phyloP scores from a whole-genome alignment of 2,797 vertebrate species.

The Eulemur coronatus region DNA sequence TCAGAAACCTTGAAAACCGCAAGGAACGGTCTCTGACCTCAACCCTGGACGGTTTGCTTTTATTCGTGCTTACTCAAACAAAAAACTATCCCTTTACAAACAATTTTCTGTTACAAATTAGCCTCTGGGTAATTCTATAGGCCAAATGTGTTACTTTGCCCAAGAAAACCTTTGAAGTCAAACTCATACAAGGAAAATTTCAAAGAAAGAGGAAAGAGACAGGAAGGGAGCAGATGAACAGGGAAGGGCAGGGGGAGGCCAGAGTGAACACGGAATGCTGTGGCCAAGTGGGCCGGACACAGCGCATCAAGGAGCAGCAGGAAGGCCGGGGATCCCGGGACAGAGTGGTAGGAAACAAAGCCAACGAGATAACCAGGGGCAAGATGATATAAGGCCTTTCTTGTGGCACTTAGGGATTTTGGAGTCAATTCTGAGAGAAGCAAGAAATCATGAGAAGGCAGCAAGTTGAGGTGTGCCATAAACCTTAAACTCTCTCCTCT shows the following conservation, averaged over 20 bases:
- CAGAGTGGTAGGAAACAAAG: not conserved
- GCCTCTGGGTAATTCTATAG: slow-evolving; percentile 38
- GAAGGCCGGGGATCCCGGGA: not conserved
- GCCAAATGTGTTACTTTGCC: not conserved
- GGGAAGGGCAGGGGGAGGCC: too few species aligned
- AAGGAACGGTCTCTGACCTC: slow-evolving; percentile 53
- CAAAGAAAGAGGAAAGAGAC: not conserved
- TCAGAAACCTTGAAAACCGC: not conserved
- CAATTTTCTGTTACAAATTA: slow-evolving; percentile 51
- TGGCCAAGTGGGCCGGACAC: rapidly evolving
- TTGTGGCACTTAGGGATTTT: not conserved
- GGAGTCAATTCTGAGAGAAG: not conserved
- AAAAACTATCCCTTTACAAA: slow-evolving; percentile 40
- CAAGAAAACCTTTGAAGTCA: slow-evolving; percentile 22
- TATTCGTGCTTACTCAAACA: slow-evolving; percentile 18
- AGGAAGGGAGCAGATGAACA: rapidly evolving
- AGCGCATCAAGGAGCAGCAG: not conserved
- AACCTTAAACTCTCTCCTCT: not conserved
- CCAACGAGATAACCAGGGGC: not conserved
- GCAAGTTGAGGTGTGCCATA: not conserved
- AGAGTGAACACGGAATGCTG: rapidly evolving
- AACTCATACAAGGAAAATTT: not conserved
- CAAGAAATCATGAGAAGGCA: not conserved
- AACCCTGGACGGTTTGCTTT: not conserved
- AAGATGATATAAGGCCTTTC: not conserved